Conservation (phyloP, 2,888 invertebrate genomes). For the Lydus trimaculatus region DNA sequence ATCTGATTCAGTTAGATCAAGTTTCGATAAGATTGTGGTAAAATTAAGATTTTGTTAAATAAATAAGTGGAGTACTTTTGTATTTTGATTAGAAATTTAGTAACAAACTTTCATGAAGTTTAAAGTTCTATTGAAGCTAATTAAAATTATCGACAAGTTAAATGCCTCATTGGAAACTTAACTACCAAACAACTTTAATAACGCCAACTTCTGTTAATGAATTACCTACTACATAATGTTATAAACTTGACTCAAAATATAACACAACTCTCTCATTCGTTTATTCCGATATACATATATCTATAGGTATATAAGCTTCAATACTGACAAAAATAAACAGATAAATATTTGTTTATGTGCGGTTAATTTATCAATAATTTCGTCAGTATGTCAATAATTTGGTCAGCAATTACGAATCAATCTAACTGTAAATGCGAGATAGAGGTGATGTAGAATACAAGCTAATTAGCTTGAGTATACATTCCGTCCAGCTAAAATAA, state of each 20-base stretch:
- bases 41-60: constrained; percentile 1
- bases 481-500: constrained; percentile 38
- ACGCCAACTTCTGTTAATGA: constrained; percentile 31
- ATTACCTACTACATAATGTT: constrained; percentile 29
- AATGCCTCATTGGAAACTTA: constrained; percentile 34
- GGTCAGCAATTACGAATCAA: constrained; percentile 38
- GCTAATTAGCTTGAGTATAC: constrained; percentile 48
- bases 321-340: no score
- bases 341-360: constrained; percentile 9
- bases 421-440: background rate
- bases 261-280: background rate
- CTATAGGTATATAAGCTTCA: no score
- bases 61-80: constrained; percentile 21
- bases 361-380: constrained; percentile 39
- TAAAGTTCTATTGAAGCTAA: constrained; percentile 32
- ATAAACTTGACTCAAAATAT: constrained; percentile 26
- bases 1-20: background rate
- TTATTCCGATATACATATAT: background rate
- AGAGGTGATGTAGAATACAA: constrained; percentile 38
- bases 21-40: background rate
- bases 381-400: constrained; percentile 46
- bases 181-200: constrained; percentile 32
- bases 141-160: constrained; percentile 39
- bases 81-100: constrained; percentile 31
- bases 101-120: constrained; percentile 20